Evolutionary conservation across 2,888 invertebrate species (phyloP).

Genomic region (Clivina fossor): DNA sequence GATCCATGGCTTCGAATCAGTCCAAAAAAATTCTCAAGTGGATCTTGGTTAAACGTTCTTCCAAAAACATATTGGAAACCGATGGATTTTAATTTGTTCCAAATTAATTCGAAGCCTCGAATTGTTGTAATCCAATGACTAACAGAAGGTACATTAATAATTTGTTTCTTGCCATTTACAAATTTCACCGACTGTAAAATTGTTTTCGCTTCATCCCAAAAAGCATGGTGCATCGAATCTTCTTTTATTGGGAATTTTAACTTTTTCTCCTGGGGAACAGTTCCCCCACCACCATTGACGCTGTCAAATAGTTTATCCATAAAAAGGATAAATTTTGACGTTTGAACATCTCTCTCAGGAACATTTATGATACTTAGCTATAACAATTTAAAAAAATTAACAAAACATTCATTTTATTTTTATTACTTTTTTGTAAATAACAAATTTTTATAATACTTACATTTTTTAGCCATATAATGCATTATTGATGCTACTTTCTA

Average conservation of each 20-base stretch:
- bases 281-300: background rate
- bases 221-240: background rate
- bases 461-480: background rate
- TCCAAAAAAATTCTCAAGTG: slow-evolving; percentile 29
- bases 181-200: background rate
- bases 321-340: background rate
- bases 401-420: background rate
- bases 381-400: too few species aligned
- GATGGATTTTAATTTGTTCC: background rate
- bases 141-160: background rate
- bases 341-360: background rate
- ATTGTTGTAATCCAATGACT: slow-evolving; percentile 1
- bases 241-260: background rate
- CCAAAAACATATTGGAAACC: background rate
- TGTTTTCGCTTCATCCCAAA: background rate
- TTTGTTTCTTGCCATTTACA: background rate
- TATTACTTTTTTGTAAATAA: background rate
- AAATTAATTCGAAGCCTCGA: background rate
- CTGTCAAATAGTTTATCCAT: slow-evolving; percentile 10
- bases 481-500: slow-evolving; percentile 8
- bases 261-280: background rate
- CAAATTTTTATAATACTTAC: background rate
- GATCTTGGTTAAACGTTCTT: slow-evolving; percentile 25
- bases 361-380: background rate
- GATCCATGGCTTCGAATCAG: slow-evolving; percentile 22